Evolutionary conservation across 2,888 invertebrate genomes (phyloP), one percentile per base, ranked within the genome.

Genomic region (Orchesellides sinensis): DNA sequence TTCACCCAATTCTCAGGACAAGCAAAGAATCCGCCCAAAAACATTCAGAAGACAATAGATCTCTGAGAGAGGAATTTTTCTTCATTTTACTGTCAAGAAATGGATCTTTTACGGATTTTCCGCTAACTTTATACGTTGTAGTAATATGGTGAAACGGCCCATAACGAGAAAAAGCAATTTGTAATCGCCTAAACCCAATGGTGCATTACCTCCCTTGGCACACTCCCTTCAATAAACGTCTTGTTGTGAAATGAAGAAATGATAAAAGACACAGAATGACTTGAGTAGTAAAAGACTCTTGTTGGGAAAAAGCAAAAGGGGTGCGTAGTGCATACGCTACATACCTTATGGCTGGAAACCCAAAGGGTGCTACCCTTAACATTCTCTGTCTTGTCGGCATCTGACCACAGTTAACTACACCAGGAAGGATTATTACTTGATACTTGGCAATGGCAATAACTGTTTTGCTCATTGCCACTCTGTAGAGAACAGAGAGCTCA

Each of bases 211-310:
- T 61, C 66, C 32, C 29, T 35, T 70, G 79, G 79, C 79, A 79
- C 79, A 79, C 79, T 79, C 79, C 79, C 56, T 69, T 69, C 78
- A 79, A 70, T 69, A 78, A 69, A 69, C 35, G 78, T 69, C 69
- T 69, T 59, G 70, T 70, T 70, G 45, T 25, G 68, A 69, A 69
- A 61, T 69, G 59, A 69, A 69, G 56, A 45, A 68, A 59, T 63
- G 61, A 10, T 35, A 40, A 40, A n/a, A 40, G 10, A 40, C 5
- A 10, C 32, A n/a, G n/a, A n/a, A n/a, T n/a, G n/a, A n/a, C n/a
- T n/a, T n/a, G n/a, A 68, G 47, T 63, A 47, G 5, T 35, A 40
- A 40, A n/a, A 40, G 10, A 40, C 5, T 5, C 32, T 73, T 8
- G 10, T 5, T 19, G 19, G 2, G 40, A 56, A 70, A 14, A 35